Conservation (phyloP, 35 echinoderm and acorn worm genomes). For the Heliocidaris erythrogramma region DNA sequence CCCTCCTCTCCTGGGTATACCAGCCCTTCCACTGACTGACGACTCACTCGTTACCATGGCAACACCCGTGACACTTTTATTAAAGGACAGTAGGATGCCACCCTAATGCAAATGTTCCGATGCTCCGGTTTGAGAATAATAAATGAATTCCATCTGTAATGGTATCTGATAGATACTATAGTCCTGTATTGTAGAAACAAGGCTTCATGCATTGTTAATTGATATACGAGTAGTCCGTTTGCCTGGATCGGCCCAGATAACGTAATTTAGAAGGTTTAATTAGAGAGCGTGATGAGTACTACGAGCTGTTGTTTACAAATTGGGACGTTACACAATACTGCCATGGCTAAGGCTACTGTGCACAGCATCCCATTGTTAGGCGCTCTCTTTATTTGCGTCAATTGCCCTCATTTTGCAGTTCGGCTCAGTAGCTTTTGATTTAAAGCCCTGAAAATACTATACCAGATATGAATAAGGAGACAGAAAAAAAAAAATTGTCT, state of each 20-base stretch:
- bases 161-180: not conserved
- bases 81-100: not conserved
- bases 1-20: not conserved
- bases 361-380: not conserved
- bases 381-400: not conserved
- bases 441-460: too few relatives aligned
- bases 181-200: not conserved
- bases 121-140: too few relatives aligned
- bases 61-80: not conserved
- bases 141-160: too few relatives aligned
- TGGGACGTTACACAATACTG: not conserved
- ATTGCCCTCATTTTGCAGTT: not conserved
- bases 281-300: not conserved
- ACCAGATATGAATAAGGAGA: too few relatives aligned
- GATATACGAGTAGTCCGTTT: not conserved
- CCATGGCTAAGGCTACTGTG: not conserved
- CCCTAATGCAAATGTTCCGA: not conserved
- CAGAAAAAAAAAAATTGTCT: too few relatives aligned
- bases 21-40: not conserved
- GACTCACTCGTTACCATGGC: not conserved
- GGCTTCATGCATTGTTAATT: not conserved
- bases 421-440: too few relatives aligned
- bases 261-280: not conserved
- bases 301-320: not conserved
- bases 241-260: not conserved